These are phyloP conservation scores for Platynereis dumerilii DNA, from an alignment of 2,888 invertebrate species.

Conservation along the genomic window DNA sequence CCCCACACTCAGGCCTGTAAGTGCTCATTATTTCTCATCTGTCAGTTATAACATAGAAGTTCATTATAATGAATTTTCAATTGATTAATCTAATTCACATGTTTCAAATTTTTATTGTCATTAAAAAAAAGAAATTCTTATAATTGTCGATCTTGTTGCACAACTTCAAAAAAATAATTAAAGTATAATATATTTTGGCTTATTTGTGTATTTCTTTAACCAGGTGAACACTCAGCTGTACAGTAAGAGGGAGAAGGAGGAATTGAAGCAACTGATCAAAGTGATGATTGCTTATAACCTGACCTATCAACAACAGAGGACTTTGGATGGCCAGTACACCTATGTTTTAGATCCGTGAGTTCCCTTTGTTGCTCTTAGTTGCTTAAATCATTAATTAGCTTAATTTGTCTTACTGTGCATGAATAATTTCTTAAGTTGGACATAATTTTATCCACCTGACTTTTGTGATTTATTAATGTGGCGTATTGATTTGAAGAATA, in stretches of 20 bases:
- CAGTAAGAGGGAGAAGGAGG: constrained; percentile 74
- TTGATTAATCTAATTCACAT: too few relatives aligned
- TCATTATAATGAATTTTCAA: neutral
- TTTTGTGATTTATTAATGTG: too few relatives aligned
- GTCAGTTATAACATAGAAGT: neutral
- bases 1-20: constrained; percentile 77
- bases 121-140: too few relatives aligned
- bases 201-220: constrained; percentile 11
- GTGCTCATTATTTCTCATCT: constrained; percentile 4
- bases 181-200: neutral
- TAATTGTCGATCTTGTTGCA: too few relatives aligned
- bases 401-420: too few relatives aligned
- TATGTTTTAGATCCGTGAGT: constrained; percentile 76
- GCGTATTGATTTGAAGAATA: too few relatives aligned
- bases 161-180: too few relatives aligned
- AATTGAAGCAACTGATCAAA: constrained; percentile 75
- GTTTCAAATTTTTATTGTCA: too few relatives aligned
- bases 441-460: too few relatives aligned
- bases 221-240: constrained; percentile 76
- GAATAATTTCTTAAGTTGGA: too few relatives aligned
- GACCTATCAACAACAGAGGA: constrained; percentile 81
- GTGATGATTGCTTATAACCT: constrained; percentile 90
- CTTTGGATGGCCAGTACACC: constrained; percentile 78
- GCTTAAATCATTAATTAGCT: too few relatives aligned
- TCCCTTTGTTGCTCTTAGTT: too few relatives aligned